These are phyloP conservation scores for Scomber colias DNA, from an alignment of 2,113 vertebrate species.

Conservation along the genomic window DNA sequence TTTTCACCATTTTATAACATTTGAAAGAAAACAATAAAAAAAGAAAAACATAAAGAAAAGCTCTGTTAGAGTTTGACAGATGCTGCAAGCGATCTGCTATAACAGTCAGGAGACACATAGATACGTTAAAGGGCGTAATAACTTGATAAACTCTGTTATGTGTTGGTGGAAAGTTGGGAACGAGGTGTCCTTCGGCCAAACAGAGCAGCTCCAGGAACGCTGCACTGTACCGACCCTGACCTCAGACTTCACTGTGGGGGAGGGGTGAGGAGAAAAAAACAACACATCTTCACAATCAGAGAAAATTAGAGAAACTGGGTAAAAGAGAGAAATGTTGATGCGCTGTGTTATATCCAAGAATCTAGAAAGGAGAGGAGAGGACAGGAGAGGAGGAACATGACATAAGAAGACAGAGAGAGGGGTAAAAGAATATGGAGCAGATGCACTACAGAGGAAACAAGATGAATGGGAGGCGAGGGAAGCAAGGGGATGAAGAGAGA, in stretches of 20 bases:
- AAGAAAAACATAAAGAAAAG: too few relatives aligned
- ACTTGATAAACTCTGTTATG: constrained; percentile 35
- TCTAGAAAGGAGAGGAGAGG: constrained; percentile 8
- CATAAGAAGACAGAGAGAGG: constrained; percentile 16
- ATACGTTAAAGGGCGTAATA: constrained; percentile 35
- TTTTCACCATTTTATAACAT: background rate
- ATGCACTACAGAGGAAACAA: constrained; percentile 47
- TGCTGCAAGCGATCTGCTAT: constrained; percentile 12
- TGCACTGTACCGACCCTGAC: constrained; percentile 52
- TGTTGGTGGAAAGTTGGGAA: constrained; percentile 40
- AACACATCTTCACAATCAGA: constrained; percentile 16
- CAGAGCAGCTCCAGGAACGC: constrained; percentile 32
- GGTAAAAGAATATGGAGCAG: constrained; percentile 37
- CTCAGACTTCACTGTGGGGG: constrained; percentile 30
- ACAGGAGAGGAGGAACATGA: constrained; percentile 13
- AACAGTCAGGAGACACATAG: background rate
- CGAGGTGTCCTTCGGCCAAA: constrained; percentile 44
- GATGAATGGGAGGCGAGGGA: constrained; percentile 52
- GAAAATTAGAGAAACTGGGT: background rate
- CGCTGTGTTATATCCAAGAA: background rate
- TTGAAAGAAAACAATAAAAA: too few relatives aligned
- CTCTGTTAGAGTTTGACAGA: background rate
- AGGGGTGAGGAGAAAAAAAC: background rate
- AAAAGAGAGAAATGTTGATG: constrained; percentile 25
- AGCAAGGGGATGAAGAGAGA: constrained; percentile 51